Evolutionary conservation across 2,113 vertebrate species (phyloP).

Genomic region (Plestiodon gilberti): DNA sequence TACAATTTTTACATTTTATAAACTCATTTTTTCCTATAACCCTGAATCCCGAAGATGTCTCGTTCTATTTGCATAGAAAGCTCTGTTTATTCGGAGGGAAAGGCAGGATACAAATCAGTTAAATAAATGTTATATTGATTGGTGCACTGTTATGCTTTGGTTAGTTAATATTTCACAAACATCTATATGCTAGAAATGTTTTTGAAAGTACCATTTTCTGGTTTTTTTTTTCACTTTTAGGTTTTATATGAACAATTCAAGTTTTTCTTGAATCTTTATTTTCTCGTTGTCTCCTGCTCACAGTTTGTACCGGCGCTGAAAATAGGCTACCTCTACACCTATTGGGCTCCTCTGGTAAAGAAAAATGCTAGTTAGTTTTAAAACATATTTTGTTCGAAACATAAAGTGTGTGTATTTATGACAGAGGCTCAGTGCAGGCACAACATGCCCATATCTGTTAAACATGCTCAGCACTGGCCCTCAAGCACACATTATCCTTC

Average conservation of each 20-base stretch:
- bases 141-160: neutral
- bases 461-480: neutral
- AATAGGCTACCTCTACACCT: constrained; percentile 98
- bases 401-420: neutral
- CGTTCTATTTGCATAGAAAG: no score
- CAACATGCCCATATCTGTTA: neutral
- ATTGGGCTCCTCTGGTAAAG: constrained; percentile 98
- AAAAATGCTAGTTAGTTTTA: constrained; percentile 18
- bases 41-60: no score
- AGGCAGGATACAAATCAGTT: no score
- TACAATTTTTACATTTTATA: no score
- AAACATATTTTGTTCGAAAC: neutral
- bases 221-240: constrained; percentile 77
- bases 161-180: neutral
- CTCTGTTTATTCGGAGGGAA: no score
- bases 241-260: constrained; percentile 99
- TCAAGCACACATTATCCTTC: neutral
- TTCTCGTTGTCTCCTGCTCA: constrained; percentile 95
- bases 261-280: constrained; percentile 99
- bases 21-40: no score
- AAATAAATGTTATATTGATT: no score
- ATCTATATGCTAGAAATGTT: neutral
- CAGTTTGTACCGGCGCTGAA: constrained; percentile 96
- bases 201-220: constrained; percentile 48
- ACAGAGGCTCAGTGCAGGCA: neutral